Base-by-base conservation (phyloP, 2,888 invertebrate species). In the Blastobasis lacticolella region DNA sequence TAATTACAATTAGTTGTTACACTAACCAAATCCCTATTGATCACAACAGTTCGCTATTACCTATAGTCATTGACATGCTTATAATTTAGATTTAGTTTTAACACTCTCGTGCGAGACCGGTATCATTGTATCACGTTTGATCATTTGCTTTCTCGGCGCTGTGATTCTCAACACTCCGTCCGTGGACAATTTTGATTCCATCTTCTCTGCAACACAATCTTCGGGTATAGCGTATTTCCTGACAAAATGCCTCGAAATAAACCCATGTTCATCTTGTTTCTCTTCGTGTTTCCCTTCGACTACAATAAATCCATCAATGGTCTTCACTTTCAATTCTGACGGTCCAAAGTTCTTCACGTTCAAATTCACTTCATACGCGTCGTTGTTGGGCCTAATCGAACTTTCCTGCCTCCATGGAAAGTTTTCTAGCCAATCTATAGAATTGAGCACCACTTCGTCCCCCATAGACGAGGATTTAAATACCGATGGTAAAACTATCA, bases 381-480 rank as follows among this genome's bases (percentile, higher is more conserved):
- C 73, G 41, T 66, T 66, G 9, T 71, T 66, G 2, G 56, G 61
- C 49, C 63, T 71, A 9, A 75, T 57, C 1, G 60, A 56, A 45
- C 71, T 73, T 50, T 78, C 79, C 54, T 79, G 73, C 52, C 68
- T 67, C 81, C 81, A 81, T 5, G 78, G 80, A 45, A 81, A 75
- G 54, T 78, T 77, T 55, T 79, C 83, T 37, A 81, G 55, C 81
- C 82, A 82, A 55, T 84, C 83, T 47, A 83, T 74, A 1, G 83
- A 83, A 47, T 73, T 71, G 43, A 83, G 57, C 23, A 81, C 61
- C 10, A 78, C 59, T 61, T 84, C 83, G 54, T 82, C 82, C 4
- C 76, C 81, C 57, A 79, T 75, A 52, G 69, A 58, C 37, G 69
- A 61, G 49, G 73, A 73, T 54, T 61, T 66, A 38, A 63, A 49